Base-by-base conservation (phyloP, 2,888 invertebrate genomes). In the Microctonus brassicae region DNA sequence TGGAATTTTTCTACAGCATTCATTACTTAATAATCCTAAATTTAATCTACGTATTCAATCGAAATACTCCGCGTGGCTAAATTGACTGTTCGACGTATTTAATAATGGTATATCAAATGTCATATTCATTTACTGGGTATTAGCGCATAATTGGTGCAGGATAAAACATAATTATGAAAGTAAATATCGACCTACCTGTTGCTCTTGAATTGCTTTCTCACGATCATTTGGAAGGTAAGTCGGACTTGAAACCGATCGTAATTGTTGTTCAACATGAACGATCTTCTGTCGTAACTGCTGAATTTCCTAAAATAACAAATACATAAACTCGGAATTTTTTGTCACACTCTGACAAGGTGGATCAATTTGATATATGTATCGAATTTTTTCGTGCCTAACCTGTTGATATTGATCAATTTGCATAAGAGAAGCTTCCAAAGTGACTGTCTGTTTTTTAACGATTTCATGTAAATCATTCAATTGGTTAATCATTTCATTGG, bases 321-420 rank as follows among this genome's bases (percentile, higher is more conserved):
- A 70, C 34, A 68, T 24, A 52, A 55, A 17, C 6, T 39, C 39
- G 33, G 53, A 72, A 65, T 60, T 62, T 65, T 61, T 42, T 65
- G 60, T 63, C n/a, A 26, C 58, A 5, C 29, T 29, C 29, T 29
- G 29, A 11, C 20, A 53, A 71, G 69, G 13, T n/a, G 6, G 17
- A 9, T 17, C 53, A 53, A 3, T 29, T 29, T 22, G 11, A 13
- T 61, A 33, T 20, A 22, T 57, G 17, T 7, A 47, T 6, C 7
- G 34, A 58, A 34, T 68, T 67, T 61, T 33, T 20, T 55, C 36
- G 24, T 29, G 1, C 72, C 82, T 81, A 76, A 90, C 91, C 85
- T 94, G 92, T 87, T 95, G 95, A 88, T 96, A 95, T 75, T 93
- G 92, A 86, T 97, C 97, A 81, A 97, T 93, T 88, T 97, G 97